phyloP scores from a whole-genome alignment of 53 echinoderm and acorn worm genomes.

The Zoroaster sp. region DNA sequence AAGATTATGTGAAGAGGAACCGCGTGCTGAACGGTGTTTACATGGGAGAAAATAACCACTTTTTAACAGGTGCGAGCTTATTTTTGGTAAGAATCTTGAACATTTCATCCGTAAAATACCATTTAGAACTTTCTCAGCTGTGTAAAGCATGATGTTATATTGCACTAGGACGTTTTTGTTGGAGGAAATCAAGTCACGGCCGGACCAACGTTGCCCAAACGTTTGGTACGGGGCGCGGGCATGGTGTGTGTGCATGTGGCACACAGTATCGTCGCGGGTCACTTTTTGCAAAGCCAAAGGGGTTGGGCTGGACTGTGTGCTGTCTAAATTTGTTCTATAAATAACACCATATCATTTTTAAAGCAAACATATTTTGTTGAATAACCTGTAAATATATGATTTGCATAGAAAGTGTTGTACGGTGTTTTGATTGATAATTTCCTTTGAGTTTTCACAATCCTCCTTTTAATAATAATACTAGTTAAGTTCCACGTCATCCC shows the following conservation, averaged over 20 bases:
- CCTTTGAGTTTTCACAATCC: no score
- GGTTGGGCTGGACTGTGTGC: no score
- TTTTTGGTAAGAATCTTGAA: background rate
- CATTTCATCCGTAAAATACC: background rate
- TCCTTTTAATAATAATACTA: background rate
- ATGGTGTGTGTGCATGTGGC: no score
- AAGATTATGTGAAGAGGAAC: background rate
- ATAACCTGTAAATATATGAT: no score
- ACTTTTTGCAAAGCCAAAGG: no score
- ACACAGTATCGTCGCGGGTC: no score
- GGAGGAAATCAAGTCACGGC: background rate
- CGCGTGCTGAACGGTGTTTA: background rate
- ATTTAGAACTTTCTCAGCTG: background rate
- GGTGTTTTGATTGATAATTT: no score
- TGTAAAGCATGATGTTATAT: background rate
- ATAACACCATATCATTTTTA: no score
- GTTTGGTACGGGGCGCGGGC: background rate
- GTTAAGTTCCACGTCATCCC: slow-evolving; percentile 9
- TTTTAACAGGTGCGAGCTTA: background rate
- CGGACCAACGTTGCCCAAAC: background rate
- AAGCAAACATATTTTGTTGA: no score
- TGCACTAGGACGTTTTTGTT: no score
- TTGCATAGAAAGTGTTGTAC: no score
- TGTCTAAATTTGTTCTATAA: no score
- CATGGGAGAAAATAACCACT: background rate